A percentile compares a stretch with the other conserved stretches of the same genome.
phyloP scores from a whole-genome alignment of 2,113 vertebrate species.

The Canis aureus region DNA sequence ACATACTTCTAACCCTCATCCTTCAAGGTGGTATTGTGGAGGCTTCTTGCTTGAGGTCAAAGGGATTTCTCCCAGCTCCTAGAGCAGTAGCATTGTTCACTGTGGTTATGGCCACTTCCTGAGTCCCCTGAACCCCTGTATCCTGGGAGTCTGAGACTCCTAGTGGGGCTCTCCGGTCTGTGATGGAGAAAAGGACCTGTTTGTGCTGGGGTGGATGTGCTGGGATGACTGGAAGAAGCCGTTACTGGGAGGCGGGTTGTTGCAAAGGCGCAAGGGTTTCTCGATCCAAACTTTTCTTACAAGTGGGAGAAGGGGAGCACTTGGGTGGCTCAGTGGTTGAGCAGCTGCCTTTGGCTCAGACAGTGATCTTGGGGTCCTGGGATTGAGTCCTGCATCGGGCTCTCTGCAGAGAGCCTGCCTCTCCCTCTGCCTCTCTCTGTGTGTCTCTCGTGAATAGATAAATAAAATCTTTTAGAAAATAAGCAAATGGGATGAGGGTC shows the following conservation, averaged over 20 bases:
- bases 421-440: no score
- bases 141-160: not conserved
- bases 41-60: no score
- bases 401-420: no score
- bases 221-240: not conserved
- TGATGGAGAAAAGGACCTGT: not conserved
- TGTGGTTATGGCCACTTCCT: not conserved
- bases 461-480: no score
- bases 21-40: no score
- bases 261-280: not conserved
- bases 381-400: no score
- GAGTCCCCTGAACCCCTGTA: not conserved
- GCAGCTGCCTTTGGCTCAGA: no score
- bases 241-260: not conserved
- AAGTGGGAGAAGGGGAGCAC: not conserved
- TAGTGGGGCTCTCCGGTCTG: rapidly evolving
- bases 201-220: not conserved
- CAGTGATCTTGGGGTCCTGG: no score
- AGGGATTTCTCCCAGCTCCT: not conserved
- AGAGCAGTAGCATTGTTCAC: not conserved
- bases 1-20: no score
- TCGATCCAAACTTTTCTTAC: not conserved
- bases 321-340: no score
- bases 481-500: not conserved
- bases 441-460: no score